phyloP scores from a whole-genome alignment of 1,140 invertebrate genomes.

The Phortica variegata region DNA sequence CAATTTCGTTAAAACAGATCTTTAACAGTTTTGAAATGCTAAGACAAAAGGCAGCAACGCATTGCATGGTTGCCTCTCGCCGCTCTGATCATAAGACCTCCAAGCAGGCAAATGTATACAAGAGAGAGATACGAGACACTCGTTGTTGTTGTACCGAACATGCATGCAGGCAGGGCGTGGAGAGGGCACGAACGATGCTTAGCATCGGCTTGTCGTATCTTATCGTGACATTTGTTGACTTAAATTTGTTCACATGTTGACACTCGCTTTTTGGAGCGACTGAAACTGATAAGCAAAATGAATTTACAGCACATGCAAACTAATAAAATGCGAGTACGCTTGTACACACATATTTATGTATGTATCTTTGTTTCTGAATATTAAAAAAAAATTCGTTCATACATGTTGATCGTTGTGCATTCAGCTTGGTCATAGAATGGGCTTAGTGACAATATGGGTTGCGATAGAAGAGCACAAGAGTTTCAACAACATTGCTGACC shows the following conservation, averaged over 20 bases:
- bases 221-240: conserved; percentile 51
- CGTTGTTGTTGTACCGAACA: conserved; percentile 17
- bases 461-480: too few relatives aligned
- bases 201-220: conserved; percentile 26
- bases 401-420: too few relatives aligned
- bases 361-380: too few relatives aligned
- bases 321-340: conserved; percentile 14
- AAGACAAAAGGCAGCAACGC: conserved; percentile 1
- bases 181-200: conserved; percentile 17
- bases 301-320: conserved; percentile 5
- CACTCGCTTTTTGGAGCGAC: too few relatives aligned
- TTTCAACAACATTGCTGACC: too few relatives aligned
- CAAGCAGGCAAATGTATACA: not conserved
- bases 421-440: too few relatives aligned
- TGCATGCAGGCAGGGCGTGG: not conserved
- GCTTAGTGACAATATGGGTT: too few relatives aligned
- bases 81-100: not conserved
- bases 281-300: conserved; percentile 28
- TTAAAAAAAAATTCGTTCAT: too few relatives aligned
- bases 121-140: not conserved
- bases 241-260: conserved; percentile 52
- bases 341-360: too few relatives aligned
- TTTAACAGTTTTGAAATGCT: conserved; percentile 18
- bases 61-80: not conserved
- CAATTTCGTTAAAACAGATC: too few relatives aligned